Evolutionary conservation across 2,113 vertebrate species (phyloP).

Genomic region (Colossoma macropomum): DNA sequence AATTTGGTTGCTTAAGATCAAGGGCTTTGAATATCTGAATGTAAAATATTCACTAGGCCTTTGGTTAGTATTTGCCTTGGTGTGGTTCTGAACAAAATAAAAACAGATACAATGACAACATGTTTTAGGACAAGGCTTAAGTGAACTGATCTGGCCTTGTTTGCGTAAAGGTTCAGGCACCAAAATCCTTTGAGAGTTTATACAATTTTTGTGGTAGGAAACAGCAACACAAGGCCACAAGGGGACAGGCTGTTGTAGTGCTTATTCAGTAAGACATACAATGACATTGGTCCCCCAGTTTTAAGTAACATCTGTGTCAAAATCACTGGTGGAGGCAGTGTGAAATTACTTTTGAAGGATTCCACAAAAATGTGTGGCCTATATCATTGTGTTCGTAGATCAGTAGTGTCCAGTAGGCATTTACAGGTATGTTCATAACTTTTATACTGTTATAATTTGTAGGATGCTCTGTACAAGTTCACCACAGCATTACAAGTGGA

Average conservation of each 20-base stretch:
- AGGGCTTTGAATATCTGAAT: no score
- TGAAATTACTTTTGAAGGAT: background rate
- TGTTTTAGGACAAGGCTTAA: background rate
- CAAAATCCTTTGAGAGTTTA: slow-evolving; percentile 19
- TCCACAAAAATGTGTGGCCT: background rate
- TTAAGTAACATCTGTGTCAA: background rate
- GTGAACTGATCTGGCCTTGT: slow-evolving; percentile 23
- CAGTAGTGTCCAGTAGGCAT: slow-evolving; percentile 22
- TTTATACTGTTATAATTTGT: background rate
- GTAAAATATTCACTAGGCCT: no score
- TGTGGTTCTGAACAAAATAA: background rate
- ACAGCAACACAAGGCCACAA: slow-evolving; percentile 26
- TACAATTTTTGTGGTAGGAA: slow-evolving; percentile 14
- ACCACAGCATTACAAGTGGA: slow-evolving; percentile 18
- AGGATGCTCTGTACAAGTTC: slow-evolving; percentile 18
- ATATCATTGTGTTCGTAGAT: background rate
- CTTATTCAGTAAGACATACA: slow-evolving; percentile 30
- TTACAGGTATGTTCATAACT: slow-evolving; percentile 27
- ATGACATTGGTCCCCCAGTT: background rate
- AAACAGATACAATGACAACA: background rate
- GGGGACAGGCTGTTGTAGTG: slow-evolving; percentile 33
- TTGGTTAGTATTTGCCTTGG: no score
- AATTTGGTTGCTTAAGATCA: no score
- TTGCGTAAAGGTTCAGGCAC: slow-evolving; percentile 32
- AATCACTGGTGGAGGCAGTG: slow-evolving; percentile 5